Percentiles rank a stretch among this genome's conserved stretches.
Conservation (phyloP, 2,888 invertebrate genomes). For the Lydus trimaculatus region DNA sequence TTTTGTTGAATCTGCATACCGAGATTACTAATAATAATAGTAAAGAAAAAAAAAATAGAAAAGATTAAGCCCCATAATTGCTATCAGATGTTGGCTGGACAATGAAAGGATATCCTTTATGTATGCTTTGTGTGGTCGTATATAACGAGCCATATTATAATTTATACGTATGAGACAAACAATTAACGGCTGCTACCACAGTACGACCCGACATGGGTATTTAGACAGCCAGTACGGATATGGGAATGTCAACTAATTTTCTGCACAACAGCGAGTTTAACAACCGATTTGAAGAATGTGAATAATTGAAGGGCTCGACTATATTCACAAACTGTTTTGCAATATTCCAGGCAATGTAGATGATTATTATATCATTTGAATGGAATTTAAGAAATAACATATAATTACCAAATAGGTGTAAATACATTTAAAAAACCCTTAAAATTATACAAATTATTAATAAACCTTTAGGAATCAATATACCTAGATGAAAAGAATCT, state of each 20-base stretch:
- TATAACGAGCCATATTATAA: conserved; percentile 43
- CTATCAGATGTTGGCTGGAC: conserved; percentile 47
- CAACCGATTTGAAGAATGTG: neutral
- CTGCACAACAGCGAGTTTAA: conserved; percentile 15
- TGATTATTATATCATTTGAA: too few relatives aligned
- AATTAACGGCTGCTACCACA: conserved; percentile 12
- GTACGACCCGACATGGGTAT: conserved; percentile 2
- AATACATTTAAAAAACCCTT: neutral
- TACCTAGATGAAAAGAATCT: neutral
- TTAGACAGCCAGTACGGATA: conserved; percentile 24
- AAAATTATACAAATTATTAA: neutral
- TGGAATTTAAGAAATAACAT: too few relatives aligned
- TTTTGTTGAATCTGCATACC: conserved; percentile 46
- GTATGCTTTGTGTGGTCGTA: conserved; percentile 42
- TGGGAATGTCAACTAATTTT: conserved; percentile 30
- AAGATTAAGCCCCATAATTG: conserved; percentile 39
- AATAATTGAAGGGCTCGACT: neutral
- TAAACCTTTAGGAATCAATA: neutral
- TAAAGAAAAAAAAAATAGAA: conserved; percentile 32
- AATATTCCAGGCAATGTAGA: neutral
- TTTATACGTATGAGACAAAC: conserved; percentile 15
- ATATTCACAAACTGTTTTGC: neutral
- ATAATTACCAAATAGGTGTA: too few relatives aligned
- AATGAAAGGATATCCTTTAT: conserved; percentile 49
- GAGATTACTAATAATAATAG: conserved; percentile 47